Percentiles rank a stretch among this genome's conserved stretches.
Conservation (phyloP, 2,888 invertebrate genomes). For the Bugulina stolonifera region DNA sequence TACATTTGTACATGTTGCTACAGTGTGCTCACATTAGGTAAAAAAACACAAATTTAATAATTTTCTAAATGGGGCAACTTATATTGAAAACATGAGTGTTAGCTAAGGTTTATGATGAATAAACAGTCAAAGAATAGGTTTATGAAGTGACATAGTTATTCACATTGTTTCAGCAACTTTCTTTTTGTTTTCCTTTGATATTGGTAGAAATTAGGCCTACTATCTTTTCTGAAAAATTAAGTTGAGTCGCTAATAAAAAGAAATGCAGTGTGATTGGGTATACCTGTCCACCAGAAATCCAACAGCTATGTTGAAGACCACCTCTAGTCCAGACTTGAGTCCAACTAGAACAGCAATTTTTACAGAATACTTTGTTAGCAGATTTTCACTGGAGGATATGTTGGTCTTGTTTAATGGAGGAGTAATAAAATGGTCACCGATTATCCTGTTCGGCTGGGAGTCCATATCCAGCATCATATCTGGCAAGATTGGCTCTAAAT, state of each 20-base stretch:
- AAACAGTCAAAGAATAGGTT: too few species aligned
- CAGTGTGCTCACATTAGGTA: too few species aligned
- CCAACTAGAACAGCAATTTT: neutral
- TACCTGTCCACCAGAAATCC: neutral
- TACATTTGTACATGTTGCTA: too few species aligned
- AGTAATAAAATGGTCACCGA: neutral
- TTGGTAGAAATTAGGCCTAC: too few species aligned
- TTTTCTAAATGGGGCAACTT: too few species aligned
- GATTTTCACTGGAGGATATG: neutral
- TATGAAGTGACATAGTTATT: neutral
- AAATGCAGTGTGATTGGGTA: too few species aligned
- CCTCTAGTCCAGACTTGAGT: neutral
- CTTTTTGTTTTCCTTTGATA: neutral
- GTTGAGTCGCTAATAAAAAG: too few species aligned
- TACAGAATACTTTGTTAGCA: neutral
- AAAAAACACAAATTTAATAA: too few species aligned
- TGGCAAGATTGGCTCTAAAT: neutral
- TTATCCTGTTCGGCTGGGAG: neutral
- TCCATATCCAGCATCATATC: neutral
- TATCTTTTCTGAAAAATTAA: too few species aligned
- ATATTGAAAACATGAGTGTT: too few species aligned
- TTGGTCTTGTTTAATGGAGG: neutral
- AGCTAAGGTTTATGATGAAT: too few species aligned
- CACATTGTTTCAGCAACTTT: neutral
- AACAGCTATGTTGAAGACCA: neutral